A percentile compares a stretch with the other conserved stretches of the same genome.
phyloP scores from a whole-genome alignment of 2,888 invertebrate species.

The Phytoseiulus persimilis region DNA sequence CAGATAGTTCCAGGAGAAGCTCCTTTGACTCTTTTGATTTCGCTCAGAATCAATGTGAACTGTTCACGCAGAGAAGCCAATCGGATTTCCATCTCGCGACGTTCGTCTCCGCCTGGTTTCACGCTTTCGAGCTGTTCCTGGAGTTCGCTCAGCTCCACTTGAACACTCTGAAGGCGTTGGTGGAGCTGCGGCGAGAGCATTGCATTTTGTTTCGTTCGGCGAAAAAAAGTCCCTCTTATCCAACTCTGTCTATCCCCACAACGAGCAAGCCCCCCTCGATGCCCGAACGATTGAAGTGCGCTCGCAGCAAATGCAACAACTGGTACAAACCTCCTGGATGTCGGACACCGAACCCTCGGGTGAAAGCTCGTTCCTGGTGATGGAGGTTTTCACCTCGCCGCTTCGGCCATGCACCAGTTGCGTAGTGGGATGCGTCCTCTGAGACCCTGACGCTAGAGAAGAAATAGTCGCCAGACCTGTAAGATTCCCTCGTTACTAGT shows the following conservation, averaged over 20 bases:
- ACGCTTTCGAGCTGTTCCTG: conserved; percentile 22
- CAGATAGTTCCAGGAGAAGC: conserved; percentile 18
- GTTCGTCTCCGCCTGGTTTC: conserved; percentile 29
- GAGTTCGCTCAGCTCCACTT: conserved; percentile 31
- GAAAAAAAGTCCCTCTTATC: not conserved
- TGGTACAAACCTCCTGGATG: conserved; percentile 25
- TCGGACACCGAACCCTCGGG: conserved; percentile 31
- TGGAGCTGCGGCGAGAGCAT: conserved; percentile 10
- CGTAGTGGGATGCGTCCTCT: conserved; percentile 31
- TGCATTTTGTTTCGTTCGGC: not conserved
- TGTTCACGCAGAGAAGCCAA: conserved; percentile 33
- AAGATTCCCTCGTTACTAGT: not conserved
- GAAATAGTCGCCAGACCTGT: conserved; percentile 34
- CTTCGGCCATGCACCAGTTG: conserved; percentile 37
- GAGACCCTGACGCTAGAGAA: conserved; percentile 29
- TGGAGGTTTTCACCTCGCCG: conserved; percentile 32
- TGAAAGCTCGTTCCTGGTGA: conserved; percentile 20
- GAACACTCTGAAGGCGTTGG: conserved; percentile 32
- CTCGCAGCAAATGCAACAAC: not conserved
- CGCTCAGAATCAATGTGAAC: conserved; percentile 35
- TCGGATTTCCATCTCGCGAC: conserved; percentile 26
- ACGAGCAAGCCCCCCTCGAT: not conserved
- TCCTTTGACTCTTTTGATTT: conserved; percentile 32
- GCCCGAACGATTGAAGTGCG: not conserved
- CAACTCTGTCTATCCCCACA: not conserved